A percentile compares a stretch with the other conserved stretches of the same genome.
Conservation (phyloP, 1,140 invertebrate genomes). For the Drosophila bocki region DNA sequence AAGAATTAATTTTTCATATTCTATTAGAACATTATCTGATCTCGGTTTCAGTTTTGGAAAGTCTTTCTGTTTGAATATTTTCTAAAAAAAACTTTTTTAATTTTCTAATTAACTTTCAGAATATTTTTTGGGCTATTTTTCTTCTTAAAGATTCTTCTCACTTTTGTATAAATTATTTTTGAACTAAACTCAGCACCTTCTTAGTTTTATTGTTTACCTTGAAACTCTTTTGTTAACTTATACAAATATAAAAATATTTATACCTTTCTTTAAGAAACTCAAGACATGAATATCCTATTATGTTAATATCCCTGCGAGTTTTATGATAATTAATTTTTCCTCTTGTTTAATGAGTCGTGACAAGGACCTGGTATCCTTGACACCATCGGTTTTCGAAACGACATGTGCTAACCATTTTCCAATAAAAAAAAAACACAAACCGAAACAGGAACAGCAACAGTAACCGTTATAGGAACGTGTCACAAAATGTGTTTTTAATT, state of each 20-base stretch:
- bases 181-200: no score
- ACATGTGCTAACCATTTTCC: slow-evolving; percentile 60
- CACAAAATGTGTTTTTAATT: slow-evolving; percentile 78
- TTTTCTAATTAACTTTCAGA: no score
- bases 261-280: background rate
- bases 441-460: slow-evolving; percentile 16
- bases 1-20: no score
- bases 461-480: slow-evolving; percentile 53
- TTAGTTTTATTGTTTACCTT: no score
- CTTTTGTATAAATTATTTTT: no score
- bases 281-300: background rate
- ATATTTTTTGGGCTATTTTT: no score
- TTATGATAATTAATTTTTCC: slow-evolving; percentile 32
- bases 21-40: no score
- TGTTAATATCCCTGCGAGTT: background rate
- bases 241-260: background rate
- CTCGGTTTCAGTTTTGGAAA: no score
- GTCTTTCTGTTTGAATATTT: no score
- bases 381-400: slow-evolving; percentile 25
- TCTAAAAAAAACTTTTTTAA: no score
- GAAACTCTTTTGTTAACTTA: no score
- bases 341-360: slow-evolving; percentile 63
- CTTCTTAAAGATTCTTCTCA: no score
- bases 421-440: slow-evolving; percentile 9
- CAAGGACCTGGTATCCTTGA: slow-evolving; percentile 36